Base-by-base conservation (phyloP, 2,797 vertebrate species). In the Chaetodon trifasciatus region DNA sequence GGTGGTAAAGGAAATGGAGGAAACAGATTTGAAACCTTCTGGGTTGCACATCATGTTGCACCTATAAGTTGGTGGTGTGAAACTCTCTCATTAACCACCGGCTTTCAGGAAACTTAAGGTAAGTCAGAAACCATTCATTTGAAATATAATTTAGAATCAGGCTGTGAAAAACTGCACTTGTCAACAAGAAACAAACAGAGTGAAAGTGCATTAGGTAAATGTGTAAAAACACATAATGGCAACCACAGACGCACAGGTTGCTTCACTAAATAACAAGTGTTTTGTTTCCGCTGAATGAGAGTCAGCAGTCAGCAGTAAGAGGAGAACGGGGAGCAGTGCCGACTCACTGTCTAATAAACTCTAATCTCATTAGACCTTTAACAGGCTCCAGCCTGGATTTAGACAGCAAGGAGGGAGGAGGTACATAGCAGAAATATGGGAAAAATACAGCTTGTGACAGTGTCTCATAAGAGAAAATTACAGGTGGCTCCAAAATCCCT, bases 341-440 rank as follows among this genome's bases (percentile, higher is more conserved):
- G 71, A 86, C 86, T 90, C 79, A 66, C 86, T 78, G 88, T 91
- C 91, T 88, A 91, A 92, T 92, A 88, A 91, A 92, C 88, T 75
- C 71, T 94, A 92, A 94, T 93, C 90, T 92, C 80, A 92, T 93
- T 91, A 92, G 84, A 79, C 88, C 79, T 83, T 86, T 79, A 90
- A 91, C 86, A 81, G 79, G 84, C 87, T 92, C 85, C 83, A 87
- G 86, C 3, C 82, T 79, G 86, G 86, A 83, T 92, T 87, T 76
- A 90, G 86, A 90, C 68, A 65, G 79, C 53, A 8, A 82, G 44
- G 55, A 80, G 81, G 71, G 83, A 79, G 80, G 77, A 77, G 68
- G 70, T 52, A 81, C 81, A 74, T 1, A n/a, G 69, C 42, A 84
- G 79, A 78, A 75, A 82, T 75, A 78, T 58, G 71, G 66, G 32